phyloP scores from a whole-genome alignment of 2,797 vertebrate genomes.

The Halcyon leucocephala region DNA sequence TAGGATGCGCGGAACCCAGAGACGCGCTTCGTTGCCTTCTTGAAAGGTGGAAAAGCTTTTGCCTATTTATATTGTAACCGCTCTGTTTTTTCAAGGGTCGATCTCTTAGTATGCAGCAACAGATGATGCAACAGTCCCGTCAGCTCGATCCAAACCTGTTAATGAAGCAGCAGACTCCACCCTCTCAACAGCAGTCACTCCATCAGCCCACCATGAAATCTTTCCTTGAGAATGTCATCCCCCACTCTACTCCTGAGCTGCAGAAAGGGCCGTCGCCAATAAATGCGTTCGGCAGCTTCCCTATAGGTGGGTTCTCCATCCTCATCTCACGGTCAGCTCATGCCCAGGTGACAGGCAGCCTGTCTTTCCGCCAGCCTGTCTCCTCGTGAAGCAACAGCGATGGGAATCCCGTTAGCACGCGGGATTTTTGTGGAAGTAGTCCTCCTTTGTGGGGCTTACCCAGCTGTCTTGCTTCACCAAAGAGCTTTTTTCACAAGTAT shows the following conservation, averaged over 20 bases:
- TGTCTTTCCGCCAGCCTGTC: not conserved
- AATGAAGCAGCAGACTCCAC: conserved; percentile 87
- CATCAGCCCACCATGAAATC: conserved; percentile 89
- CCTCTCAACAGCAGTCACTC: conserved; percentile 83
- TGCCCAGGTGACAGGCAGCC: not conserved
- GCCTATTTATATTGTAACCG: not conserved
- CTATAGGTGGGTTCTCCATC: conserved; percentile 88
- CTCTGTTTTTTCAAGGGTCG: conserved; percentile 82
- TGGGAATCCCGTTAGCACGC: not conserved
- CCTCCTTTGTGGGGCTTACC: not conserved
- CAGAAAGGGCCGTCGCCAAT: conserved; percentile 91
- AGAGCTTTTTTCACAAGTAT: not conserved
- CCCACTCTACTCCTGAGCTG: conserved; percentile 89
- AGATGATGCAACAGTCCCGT: conserved; percentile 91
- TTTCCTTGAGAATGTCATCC: conserved; percentile 91
- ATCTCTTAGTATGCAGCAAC: conserved; percentile 90
- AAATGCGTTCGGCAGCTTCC: conserved; percentile 92
- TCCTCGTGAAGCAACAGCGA: not conserved
- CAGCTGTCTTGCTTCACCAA: not conserved
- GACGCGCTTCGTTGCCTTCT: not conserved
- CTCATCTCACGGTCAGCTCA: not conserved
- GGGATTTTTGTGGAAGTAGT: not conserved
- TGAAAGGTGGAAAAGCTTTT: not conserved
- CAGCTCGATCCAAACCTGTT: conserved; percentile 92
- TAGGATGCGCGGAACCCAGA: not conserved